A percentile compares a stretch with the other conserved stretches of the same genome.
These are phyloP conservation scores for Pagrus major DNA, from an alignment of 2,113 vertebrate genomes.

Conservation along the genomic window DNA sequence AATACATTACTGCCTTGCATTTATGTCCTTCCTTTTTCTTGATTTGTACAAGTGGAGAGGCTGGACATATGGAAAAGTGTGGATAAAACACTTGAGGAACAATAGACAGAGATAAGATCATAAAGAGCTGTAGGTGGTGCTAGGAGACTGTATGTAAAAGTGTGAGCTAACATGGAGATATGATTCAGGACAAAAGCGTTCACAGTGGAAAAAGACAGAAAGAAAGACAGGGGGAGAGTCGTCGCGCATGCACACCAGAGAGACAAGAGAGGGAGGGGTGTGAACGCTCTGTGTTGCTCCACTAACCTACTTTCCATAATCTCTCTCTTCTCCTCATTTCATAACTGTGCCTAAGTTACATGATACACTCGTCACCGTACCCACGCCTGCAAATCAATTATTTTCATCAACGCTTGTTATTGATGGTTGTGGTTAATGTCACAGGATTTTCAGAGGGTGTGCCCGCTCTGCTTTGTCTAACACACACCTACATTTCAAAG, in stretches of 20 bases:
- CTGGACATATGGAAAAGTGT: not conserved
- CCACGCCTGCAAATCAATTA: constrained; percentile 57
- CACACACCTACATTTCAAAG: not conserved
- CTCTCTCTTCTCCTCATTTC: constrained; percentile 79
- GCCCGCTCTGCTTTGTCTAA: not conserved
- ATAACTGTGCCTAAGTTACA: constrained; percentile 81
- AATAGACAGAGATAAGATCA: not conserved
- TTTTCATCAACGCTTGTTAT: constrained; percentile 55
- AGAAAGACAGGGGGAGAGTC: constrained; percentile 7
- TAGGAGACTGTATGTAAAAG: not conserved
- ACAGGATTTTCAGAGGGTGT: not conserved
- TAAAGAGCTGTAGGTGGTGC: constrained; percentile 17
- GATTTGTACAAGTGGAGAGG: not conserved
- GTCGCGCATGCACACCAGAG: constrained; percentile 45
- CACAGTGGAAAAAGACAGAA: constrained; percentile 33
- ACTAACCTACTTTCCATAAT: constrained; percentile 87
- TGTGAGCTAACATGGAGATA: not conserved
- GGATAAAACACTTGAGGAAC: constrained; percentile 1
- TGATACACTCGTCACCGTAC: constrained; percentile 68
- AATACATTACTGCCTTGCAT: not conserved
- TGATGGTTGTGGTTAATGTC: constrained; percentile 26
- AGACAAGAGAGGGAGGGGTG: constrained; percentile 56
- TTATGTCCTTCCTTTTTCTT: not conserved
- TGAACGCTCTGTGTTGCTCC: constrained; percentile 73
- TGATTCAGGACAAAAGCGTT: constrained; percentile 35